phyloP scores from a whole-genome alignment of 2,113 vertebrate genomes.

The Myotis brandtii region DNA sequence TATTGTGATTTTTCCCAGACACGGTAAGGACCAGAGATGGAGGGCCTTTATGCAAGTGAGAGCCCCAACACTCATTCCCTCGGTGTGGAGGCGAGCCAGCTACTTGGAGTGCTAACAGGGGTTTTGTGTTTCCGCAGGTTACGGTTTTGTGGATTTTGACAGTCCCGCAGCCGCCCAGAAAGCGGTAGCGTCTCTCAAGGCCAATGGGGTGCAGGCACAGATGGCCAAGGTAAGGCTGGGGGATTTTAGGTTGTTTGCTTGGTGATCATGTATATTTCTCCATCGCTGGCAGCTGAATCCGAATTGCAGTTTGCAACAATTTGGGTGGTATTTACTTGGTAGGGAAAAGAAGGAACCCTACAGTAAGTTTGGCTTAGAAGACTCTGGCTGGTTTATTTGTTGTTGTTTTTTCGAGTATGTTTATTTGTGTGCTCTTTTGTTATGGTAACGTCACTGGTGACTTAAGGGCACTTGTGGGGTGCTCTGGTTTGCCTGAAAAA shows the following conservation, averaged over 20 bases:
- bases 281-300: background rate
- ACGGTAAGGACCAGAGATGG: background rate
- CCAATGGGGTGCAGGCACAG: slow-evolving; percentile 98
- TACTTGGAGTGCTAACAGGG: slow-evolving; percentile 45
- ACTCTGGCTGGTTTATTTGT: background rate
- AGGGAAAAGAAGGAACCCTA: background rate
- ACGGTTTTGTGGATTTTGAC: slow-evolving; percentile 99
- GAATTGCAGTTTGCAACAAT: background rate
- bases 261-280: background rate
- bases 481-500: background rate
- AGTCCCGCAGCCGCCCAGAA: slow-evolving; percentile 99
- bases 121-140: slow-evolving; percentile 89
- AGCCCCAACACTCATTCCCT: fast-evolving
- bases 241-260: background rate
- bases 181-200: slow-evolving; percentile 98
- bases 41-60: background rate
- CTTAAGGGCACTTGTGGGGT: background rate
- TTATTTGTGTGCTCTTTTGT: background rate
- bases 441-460: background rate
- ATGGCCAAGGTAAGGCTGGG: slow-evolving; percentile 96
- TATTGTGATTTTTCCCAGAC: background rate
- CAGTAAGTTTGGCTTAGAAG: background rate
- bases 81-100: fast-evolving
- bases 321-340: slow-evolving; percentile 26
- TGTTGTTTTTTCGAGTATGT: background rate